Conservation (phyloP, 2,113 vertebrate genomes). For the Cyphomyrus discorhynchus region DNA sequence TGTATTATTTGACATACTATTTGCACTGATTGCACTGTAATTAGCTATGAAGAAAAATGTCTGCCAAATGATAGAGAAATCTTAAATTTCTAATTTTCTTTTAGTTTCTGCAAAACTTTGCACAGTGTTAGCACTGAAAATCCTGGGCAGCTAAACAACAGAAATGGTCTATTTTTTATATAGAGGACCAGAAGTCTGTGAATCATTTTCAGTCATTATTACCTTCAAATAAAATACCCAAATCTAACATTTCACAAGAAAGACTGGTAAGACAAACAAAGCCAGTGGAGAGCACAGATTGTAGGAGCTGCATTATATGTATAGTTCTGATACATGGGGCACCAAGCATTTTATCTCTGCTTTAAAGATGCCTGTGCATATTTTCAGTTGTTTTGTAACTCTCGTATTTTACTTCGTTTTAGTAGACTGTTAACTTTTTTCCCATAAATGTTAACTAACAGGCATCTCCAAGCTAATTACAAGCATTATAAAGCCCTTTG, state of each 20-base stretch:
- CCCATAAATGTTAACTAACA: background rate
- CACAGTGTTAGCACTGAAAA: background rate
- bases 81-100: background rate
- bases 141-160: background rate
- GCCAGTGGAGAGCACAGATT: background rate
- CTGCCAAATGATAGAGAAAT: background rate
- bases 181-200: background rate
- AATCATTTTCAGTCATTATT: background rate
- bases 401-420: background rate
- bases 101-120: background rate
- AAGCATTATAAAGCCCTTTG: background rate
- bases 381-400: background rate
- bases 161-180: background rate
- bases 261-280: background rate
- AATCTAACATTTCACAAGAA: background rate
- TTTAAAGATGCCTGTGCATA: background rate
- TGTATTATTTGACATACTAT: background rate
- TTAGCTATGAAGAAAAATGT: background rate
- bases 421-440: background rate
- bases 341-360: background rate
- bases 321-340: background rate
- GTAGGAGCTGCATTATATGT: background rate
- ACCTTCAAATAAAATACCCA: background rate
- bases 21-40: background rate
- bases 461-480: slow-evolving; percentile 4